Base-by-base conservation (phyloP, 2,113 vertebrate species). In the Phrynosoma platyrhinos region DNA sequence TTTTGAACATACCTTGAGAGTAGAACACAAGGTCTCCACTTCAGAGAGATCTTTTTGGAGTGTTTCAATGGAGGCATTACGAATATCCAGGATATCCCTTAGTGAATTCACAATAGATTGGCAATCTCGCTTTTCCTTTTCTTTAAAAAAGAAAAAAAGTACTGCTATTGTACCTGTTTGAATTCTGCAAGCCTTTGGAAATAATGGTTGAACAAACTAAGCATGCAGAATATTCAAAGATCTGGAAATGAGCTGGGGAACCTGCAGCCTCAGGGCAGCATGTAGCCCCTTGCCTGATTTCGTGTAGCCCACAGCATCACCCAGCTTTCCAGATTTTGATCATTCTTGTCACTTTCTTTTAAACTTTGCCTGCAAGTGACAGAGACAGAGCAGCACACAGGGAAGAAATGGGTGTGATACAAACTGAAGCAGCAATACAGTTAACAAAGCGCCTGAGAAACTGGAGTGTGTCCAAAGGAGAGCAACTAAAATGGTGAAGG, bases 21-120 rank as follows among this genome's bases (percentile, higher is more conserved):
- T 96, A 68, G 96, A 96, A 88, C 98, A 98, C 71, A 99, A 92
- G 97, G 97, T 98, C 72, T 99, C 98, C 36, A 98, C 97, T 83
- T 98, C 98, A 82, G 91, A 95, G 23, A 97, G 89, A 71, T 98
- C 95, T 88, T 97, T 98, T 92, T 96, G 96, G 40, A 98, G 93
- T 0, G 95, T 94, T 52, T 98, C 98, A 95, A 99, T 96, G 0
- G 97, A 98, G 90, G 95, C 96, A 42, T 95, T 98, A 93, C 98
- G 98, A 84, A 95, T 96, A 91, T 98, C 98, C 93, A 98, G 95
- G 0, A 96, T 97, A 80, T 98, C 96, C 91, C 97, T 97, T 89
- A 99, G 95, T 32, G 87, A 76, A 4, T 98, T 98, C 9, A 98
- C 94, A 40, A 96, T 69, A 62, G 94, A 95, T 94, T 98, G 98